Percentiles rank a stretch among this genome's conserved stretches.
Conservation (phyloP, 2,888 invertebrate species). For the Prosopocoilus inquinatus region DNA sequence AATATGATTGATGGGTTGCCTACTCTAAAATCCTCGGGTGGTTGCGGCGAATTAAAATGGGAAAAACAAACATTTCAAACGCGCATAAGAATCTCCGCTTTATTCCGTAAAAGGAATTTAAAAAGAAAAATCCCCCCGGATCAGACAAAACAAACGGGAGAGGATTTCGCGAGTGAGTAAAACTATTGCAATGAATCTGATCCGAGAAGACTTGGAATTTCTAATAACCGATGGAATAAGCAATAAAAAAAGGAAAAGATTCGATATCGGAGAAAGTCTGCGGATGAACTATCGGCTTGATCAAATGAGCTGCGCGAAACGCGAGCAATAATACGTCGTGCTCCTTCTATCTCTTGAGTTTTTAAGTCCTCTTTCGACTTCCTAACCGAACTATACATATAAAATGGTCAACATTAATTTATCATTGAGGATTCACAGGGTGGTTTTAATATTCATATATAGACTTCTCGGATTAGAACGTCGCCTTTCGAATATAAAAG, state of each 20-base stretch:
- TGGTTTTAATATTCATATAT: too few relatives aligned
- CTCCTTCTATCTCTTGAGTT: too few relatives aligned
- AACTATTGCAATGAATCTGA: conserved; percentile 46
- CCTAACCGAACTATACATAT: too few relatives aligned
- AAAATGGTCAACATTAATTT: too few relatives aligned
- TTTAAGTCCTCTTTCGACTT: too few relatives aligned
- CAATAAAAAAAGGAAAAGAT: conserved; percentile 41
- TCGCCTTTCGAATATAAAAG: too few relatives aligned
- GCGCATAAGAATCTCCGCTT: neutral
- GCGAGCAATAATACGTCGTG: neutral
- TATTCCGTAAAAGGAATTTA: neutral
- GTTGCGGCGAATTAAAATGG: too few relatives aligned
- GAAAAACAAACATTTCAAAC: too few relatives aligned
- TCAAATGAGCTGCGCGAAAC: conserved; percentile 23
- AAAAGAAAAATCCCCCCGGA: conserved; percentile 22
- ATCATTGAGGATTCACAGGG: too few relatives aligned
- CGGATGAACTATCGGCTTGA: conserved; percentile 20
- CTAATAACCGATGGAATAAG: conserved; percentile 45
- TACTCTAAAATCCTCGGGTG: too few relatives aligned
- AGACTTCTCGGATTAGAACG: too few relatives aligned
- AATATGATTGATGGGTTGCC: too few relatives aligned
- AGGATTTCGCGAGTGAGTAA: conserved; percentile 36
- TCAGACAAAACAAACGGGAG: conserved; percentile 37
- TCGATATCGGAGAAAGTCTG: conserved; percentile 23
- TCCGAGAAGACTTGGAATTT: conserved; percentile 43